Conservation (phyloP, 2,113 vertebrate genomes). For the Corythoichthys intestinalis region DNA sequence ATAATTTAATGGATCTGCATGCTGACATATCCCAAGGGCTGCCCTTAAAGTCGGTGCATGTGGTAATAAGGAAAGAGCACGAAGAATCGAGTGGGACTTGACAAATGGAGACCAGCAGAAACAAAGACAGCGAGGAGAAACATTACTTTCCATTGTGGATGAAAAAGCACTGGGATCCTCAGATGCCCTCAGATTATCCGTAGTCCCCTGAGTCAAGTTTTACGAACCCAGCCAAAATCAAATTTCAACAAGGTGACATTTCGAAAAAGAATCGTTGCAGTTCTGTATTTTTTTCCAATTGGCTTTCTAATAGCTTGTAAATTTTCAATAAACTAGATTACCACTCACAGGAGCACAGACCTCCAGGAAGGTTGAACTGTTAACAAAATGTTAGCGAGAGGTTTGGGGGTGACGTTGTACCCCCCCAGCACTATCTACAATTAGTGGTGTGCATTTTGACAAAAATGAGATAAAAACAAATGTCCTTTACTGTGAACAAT, state of each 20-base stretch:
- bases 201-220: not conserved
- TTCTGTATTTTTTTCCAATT: not conserved
- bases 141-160: conserved; percentile 13
- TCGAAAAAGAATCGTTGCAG: not conserved
- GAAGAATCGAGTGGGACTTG: conserved; percentile 34
- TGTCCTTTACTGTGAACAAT: not conserved
- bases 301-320: not conserved
- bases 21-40: conserved; percentile 59
- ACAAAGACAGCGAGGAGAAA: conserved; percentile 6
- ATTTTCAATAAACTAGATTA: not conserved
- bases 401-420: no score
- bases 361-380: not conserved
- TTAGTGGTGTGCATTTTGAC: not conserved
- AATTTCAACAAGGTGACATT: conserved; percentile 1
- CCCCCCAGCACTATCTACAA: not conserved
- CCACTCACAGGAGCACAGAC: not conserved
- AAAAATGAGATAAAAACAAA: not conserved
- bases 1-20: conserved; percentile 66
- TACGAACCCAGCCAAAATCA: not conserved
- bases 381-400: not conserved
- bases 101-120: conserved; percentile 26
- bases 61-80: conserved; percentile 37
- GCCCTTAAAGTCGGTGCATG: conserved; percentile 38
- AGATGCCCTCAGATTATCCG: not conserved
- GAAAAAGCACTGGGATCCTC: conserved; percentile 15